Conservation (phyloP, 1,140 invertebrate species). For the Pogonomyrmex californicus region DNA sequence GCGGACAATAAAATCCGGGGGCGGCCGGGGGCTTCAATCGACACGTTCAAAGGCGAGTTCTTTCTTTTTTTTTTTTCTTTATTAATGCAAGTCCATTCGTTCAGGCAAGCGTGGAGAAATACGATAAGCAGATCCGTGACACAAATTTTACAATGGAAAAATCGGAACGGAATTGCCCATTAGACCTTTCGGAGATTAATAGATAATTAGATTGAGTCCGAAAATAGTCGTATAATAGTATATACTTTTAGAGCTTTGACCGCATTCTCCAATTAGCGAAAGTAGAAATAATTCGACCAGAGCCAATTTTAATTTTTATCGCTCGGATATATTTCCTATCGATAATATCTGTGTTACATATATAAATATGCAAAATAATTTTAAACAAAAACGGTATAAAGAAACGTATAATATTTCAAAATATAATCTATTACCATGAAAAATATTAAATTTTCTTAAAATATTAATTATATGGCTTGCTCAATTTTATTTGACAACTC, state of each 20-base stretch:
- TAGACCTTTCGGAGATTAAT: background rate
- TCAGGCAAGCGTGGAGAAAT: background rate
- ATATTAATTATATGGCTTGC: background rate
- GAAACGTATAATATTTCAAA: constrained; percentile 4
- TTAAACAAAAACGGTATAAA: background rate
- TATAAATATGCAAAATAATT: background rate
- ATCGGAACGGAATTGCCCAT: background rate
- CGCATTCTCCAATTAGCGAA: constrained; percentile 13
- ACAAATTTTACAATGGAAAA: background rate
- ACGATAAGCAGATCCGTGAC: constrained; percentile 11
- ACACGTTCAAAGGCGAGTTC: background rate
- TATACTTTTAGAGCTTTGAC: background rate
- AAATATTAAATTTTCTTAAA: background rate
- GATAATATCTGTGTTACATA: background rate
- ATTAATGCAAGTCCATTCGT: background rate
- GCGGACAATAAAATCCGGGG: constrained; percentile 53
- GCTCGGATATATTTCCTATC: background rate
- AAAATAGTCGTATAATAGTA: background rate
- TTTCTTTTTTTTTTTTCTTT: background rate
- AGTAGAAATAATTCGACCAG: background rate
- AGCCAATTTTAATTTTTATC: constrained; percentile 14
- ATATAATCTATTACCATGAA: background rate
- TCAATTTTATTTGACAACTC: background rate
- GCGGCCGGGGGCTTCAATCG: constrained; percentile 30
- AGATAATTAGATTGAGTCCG: background rate